Evolutionary conservation across 2,888 invertebrate species (phyloP).

Genomic region (Zygothrica quintamaculata): DNA sequence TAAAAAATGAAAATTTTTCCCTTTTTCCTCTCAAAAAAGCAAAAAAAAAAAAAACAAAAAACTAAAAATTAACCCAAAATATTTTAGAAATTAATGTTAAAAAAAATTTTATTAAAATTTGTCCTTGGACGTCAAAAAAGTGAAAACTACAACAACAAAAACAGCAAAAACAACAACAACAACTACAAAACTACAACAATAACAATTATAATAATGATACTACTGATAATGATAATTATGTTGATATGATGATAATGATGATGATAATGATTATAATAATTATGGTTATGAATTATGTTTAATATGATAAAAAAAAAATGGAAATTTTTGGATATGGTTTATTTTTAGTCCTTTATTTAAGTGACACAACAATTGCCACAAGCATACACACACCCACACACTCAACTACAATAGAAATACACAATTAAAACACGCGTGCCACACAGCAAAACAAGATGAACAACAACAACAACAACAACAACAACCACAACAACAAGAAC

Average conservation of each 20-base stretch:
- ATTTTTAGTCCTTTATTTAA: constrained; percentile 67
- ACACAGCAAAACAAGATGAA: too few relatives aligned
- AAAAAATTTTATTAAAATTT: constrained; percentile 5
- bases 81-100: neutral
- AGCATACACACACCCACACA: constrained; percentile 21
- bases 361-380: constrained; percentile 51
- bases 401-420: too few relatives aligned
- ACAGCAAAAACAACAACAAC: constrained; percentile 1
- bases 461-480: constrained; percentile 13
- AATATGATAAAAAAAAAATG: constrained; percentile 22
- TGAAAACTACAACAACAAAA: neutral
- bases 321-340: constrained; percentile 66
- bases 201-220: neutral
- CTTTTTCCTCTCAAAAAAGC: too few relatives aligned
- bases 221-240: neutral
- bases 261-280: too few relatives aligned
- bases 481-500: constrained; percentile 14
- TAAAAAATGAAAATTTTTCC: too few relatives aligned
- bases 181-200: neutral
- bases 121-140: too few relatives aligned
- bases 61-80: too few relatives aligned
- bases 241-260: constrained; percentile 6
- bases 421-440: too few relatives aligned
- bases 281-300: constrained; percentile 25
- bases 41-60: too few relatives aligned